A percentile compares a stretch with the other conserved stretches of the same genome.
Evolutionary conservation across 2,113 vertebrate species (phyloP).

Genomic region (Cervus canadensis): DNA sequence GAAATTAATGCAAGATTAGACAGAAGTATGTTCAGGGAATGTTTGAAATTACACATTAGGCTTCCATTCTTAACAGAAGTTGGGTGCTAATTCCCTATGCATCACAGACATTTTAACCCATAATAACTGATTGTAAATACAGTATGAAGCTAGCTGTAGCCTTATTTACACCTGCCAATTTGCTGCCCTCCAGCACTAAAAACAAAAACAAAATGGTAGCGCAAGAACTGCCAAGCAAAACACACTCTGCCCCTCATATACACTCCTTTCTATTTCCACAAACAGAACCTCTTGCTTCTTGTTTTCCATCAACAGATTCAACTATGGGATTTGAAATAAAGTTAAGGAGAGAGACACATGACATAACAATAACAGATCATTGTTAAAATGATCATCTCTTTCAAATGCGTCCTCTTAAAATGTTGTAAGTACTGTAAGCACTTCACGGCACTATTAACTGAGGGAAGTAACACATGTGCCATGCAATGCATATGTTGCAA

Average conservation of each 20-base stretch:
- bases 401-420: constrained; percentile 76
- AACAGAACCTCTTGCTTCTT: constrained; percentile 68
- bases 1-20: background rate
- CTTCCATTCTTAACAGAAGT: constrained; percentile 61
- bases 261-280: constrained; percentile 78
- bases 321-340: constrained; percentile 79
- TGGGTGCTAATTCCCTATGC: constrained; percentile 71
- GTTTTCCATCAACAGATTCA: constrained; percentile 82
- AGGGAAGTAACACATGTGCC: constrained; percentile 65
- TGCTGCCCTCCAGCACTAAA: constrained; percentile 80
- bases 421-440: constrained; percentile 66
- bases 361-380: constrained; percentile 78
- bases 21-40: background rate
- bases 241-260: constrained; percentile 78
- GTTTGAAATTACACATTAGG: constrained; percentile 63
- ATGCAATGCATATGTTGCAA: constrained; percentile 67
- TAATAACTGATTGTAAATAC: constrained; percentile 74
- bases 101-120: constrained; percentile 67
- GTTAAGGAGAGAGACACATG: constrained; percentile 76
- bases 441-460: constrained; percentile 69
- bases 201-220: constrained; percentile 82
- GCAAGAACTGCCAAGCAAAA: constrained; percentile 82
- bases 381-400: constrained; percentile 75
- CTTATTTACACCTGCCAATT: constrained; percentile 82
- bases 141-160: constrained; percentile 68